Evolutionary conservation across 2,113 vertebrate genomes (phyloP), one percentile per base, ranked within the genome.

Genomic region (Rhea americana): DNA sequence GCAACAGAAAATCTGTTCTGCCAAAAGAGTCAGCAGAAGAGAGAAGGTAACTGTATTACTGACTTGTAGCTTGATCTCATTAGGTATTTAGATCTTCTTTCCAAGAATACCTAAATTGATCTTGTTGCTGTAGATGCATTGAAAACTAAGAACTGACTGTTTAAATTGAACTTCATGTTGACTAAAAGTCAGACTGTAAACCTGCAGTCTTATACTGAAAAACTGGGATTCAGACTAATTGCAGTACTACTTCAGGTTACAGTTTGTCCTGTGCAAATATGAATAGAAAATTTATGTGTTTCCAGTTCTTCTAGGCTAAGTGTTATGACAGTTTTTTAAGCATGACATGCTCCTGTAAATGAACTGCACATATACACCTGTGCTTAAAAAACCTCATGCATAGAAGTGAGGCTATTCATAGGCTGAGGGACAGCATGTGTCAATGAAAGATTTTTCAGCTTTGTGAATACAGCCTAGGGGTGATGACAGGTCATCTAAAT

Each of bases 21-120:
- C 59, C 85, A 8, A 97, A 85, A 78, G 98, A 98, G 82, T 96
- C 98, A 1, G 92, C 96, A 22, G 98, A 98, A 91, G 98, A 98
- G 37, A 98, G 97, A 95, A 98, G 97, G 99, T 99, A 95, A 97
- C 32, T 21, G 28, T 74, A 79, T 86, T 82, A 35, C 25, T 58
- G 14, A 24, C 7, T 62, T 2, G 2, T 28, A 73, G 10, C 21
- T 89, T 84, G 61, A 9, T 53, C 47, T 47, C 80, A 5, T 66
- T 48, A 47, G 26, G 16, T 56, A 50, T 39, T 72, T 18, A 47
- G 20, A 14, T 19, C 21, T 75, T 77, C 10, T 85, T 74, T 41
- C 26, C 16, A 37, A 43, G 7, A 76, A 56, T 62, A 43, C 28
- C 25, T 77, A 53, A 56, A 75, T 58, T 82, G 7, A 58, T 59